phyloP scores from a whole-genome alignment of 2,888 invertebrate species.

The Polylopha cassiicola region DNA sequence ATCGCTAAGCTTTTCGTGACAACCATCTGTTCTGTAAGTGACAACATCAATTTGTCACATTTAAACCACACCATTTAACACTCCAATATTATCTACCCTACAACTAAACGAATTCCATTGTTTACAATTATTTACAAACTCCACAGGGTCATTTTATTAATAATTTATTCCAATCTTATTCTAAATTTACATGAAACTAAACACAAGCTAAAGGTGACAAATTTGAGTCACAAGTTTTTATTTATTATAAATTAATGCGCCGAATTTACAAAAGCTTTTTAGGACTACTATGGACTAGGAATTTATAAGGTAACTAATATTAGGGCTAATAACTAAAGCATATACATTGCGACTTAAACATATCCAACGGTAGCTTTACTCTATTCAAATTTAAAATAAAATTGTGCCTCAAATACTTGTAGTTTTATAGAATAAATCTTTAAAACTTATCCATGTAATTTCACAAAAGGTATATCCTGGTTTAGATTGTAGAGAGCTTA shows the following conservation, averaged over 20 bases:
- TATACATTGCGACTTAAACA: slow-evolving; percentile 19
- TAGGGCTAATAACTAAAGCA: slow-evolving; percentile 30
- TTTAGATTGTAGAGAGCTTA: too few relatives aligned
- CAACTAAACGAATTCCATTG: slow-evolving; percentile 34
- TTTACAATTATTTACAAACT: slow-evolving; percentile 56
- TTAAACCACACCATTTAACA: slow-evolving; percentile 26
- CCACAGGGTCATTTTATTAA: slow-evolving; percentile 25
- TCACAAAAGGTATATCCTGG: too few relatives aligned
- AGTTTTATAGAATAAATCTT: too few relatives aligned
- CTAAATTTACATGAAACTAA: slow-evolving; percentile 17
- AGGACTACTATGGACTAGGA: slow-evolving; percentile 64
- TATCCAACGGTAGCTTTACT: slow-evolving; percentile 12
- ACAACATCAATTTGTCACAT: slow-evolving; percentile 15
- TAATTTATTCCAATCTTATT: slow-evolving; percentile 10
- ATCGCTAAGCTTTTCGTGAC: slow-evolving; percentile 5
- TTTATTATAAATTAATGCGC: slow-evolving; percentile 29
- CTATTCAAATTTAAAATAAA: slow-evolving; percentile 10
- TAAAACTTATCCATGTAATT: too few relatives aligned
- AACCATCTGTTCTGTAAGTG: slow-evolving; percentile 6
- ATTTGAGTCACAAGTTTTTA: slow-evolving; percentile 19
- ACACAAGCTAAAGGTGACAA: slow-evolving; percentile 19
- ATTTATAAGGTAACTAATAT: slow-evolving; percentile 58
- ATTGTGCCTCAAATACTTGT: too few relatives aligned
- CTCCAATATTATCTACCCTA: slow-evolving; percentile 43
- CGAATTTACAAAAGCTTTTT: slow-evolving; percentile 62